A percentile compares a stretch with the other conserved stretches of the same genome.
These are phyloP conservation scores for Scelioninae gen. 1 DNA, from an alignment of 2,888 invertebrate species.

Conservation along the genomic window DNA sequence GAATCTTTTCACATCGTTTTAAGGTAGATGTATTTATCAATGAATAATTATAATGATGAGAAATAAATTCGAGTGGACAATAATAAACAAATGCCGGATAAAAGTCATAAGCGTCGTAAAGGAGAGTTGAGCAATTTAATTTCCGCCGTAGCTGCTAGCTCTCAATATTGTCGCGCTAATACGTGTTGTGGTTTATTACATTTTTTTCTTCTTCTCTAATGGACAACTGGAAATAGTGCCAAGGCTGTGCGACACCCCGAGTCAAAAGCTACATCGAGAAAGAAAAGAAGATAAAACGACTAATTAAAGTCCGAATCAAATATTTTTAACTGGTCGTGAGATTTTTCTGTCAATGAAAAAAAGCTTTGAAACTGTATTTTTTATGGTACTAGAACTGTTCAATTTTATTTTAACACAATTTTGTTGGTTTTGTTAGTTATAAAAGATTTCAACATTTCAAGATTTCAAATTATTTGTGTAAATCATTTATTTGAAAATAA, in stretches of 20 bases:
- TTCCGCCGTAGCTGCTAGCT: conserved; percentile 69
- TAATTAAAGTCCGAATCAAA: too few species aligned
- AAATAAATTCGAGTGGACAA: conserved; percentile 24
- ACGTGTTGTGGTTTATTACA: conserved; percentile 80
- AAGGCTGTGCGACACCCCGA: conserved; percentile 70
- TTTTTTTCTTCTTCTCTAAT: conserved; percentile 78
- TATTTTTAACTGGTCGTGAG: too few species aligned
- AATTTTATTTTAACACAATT: too few species aligned
- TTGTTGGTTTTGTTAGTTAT: too few species aligned
- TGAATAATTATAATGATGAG: conserved; percentile 21
- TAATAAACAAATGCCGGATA: conserved; percentile 35
- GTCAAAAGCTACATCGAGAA: conserved; percentile 33
- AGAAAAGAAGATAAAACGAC: neutral
- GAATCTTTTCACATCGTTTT: too few species aligned
- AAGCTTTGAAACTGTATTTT: too few species aligned
- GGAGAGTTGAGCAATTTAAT: conserved; percentile 76
- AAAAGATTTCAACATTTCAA: too few species aligned
- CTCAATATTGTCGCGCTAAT: conserved; percentile 68
- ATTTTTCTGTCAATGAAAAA: too few species aligned
- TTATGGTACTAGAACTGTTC: too few species aligned
- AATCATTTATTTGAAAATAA: too few species aligned
- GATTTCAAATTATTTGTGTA: too few species aligned
- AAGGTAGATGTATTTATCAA: conserved; percentile 29
- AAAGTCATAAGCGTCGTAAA: conserved; percentile 44
- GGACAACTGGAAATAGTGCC: conserved; percentile 79